Evolutionary conservation across 2,113 vertebrate genomes (phyloP), one percentile per base, ranked within the genome.

Genomic region (Ovibos moschatus): DNA sequence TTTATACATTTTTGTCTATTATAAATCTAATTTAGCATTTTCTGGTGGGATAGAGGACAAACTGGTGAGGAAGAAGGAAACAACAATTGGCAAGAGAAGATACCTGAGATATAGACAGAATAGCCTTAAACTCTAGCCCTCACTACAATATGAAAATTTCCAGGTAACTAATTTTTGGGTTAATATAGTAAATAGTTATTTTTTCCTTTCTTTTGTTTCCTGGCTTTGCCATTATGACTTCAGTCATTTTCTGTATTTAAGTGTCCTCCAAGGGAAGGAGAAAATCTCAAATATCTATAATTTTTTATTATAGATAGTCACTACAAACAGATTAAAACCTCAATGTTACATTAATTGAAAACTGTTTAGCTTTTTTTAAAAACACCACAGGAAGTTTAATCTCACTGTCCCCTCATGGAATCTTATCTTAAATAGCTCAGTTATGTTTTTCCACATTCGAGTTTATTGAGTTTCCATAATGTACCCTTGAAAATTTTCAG

Each of bases 391-490:
- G 23, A 91, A 87, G 28, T 21, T 10, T 40, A 67, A 50, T 17
- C 6, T 19, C n/a, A 64, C n/a, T 10, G 0, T 71, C 1, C 6
- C 30, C 8, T n/a, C 19, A 1, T 67, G 7, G 7, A 78, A 53
- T 89, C 12, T 78, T 53, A 60, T 62, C 11, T 14, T 58, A 86
- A 78, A 15, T 85, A 84, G 9, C 5, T 74, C 78, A 30, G 30
- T 60, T 93, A 47, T 4, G 2, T 16, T 90, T 62, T 47, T 55
- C 23, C 28, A 86, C 13, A 30, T 4, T 23, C 7, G 40, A 19
- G 5, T 45, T 51, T 23, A 47, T 1, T 87, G n/a, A 90, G 58
- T 86, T 89, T 71, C 30, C 0, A 36, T 43, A 58, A 89, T 30
- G 21, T 33, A 9, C 5, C 4, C 5, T 91, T 64, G 6, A 64